phyloP scores from a whole-genome alignment of 2,888 invertebrate genomes.

The Polietes domitor region DNA sequence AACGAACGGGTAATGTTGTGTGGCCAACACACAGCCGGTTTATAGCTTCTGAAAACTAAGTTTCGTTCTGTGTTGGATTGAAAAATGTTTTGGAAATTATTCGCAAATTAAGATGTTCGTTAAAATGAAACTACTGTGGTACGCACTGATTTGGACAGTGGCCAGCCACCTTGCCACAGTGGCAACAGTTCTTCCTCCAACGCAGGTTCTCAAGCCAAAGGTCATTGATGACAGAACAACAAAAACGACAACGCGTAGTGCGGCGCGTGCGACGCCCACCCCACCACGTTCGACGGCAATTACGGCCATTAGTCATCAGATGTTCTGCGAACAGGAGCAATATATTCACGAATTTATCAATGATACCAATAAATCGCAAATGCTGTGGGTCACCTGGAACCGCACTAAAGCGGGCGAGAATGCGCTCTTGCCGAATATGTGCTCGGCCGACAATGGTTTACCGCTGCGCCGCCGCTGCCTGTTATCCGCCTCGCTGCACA shows the following conservation, averaged over 20 bases:
- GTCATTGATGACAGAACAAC: slow-evolving; percentile 4
- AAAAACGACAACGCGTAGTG: background rate
- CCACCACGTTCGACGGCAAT: too few species aligned
- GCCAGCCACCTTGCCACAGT: background rate
- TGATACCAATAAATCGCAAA: slow-evolving; percentile 45
- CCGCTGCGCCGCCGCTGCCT: slow-evolving; percentile 38
- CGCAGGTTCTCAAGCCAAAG: background rate
- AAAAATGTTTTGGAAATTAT: background rate
- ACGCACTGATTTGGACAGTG: background rate
- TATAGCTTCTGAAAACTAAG: slow-evolving; percentile 38
- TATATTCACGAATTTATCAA: slow-evolving; percentile 39
- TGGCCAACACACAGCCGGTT: background rate
- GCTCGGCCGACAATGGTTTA: slow-evolving; percentile 42
- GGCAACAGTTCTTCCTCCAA: background rate
- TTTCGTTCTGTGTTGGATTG: background rate
- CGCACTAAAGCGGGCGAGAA: slow-evolving; percentile 44
- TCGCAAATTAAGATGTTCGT: slow-evolving; percentile 11
- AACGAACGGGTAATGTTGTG: slow-evolving; percentile 54
- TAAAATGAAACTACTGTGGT: background rate
- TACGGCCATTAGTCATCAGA: background rate
- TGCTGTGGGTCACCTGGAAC: slow-evolving; percentile 55
- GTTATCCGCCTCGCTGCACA: background rate
- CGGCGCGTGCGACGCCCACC: too few species aligned
- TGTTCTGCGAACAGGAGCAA: slow-evolving; percentile 45
- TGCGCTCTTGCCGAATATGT: slow-evolving; percentile 54